These are phyloP conservation scores for Lucilia sericata DNA, from an alignment of 1,140 invertebrate species.

Conservation along the genomic window DNA sequence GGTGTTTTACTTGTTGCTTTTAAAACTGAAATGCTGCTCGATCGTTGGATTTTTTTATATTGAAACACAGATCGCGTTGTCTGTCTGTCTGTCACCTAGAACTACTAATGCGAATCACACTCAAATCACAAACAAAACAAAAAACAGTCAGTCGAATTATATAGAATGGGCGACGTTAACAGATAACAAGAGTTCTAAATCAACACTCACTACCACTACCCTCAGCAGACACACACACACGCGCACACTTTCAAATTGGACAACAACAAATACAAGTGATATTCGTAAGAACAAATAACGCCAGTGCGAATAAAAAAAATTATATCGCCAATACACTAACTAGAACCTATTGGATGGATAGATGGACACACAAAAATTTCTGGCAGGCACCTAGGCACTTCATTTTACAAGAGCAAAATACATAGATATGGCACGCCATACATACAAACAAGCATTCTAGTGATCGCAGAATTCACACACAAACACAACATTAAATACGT, in stretches of 20 bases:
- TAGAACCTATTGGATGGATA: too few relatives aligned
- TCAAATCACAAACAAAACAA: conserved; percentile 17
- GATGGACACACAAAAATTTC: background rate
- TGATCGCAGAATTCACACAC: too few relatives aligned
- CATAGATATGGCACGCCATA: too few relatives aligned
- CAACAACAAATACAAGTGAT: too few relatives aligned
- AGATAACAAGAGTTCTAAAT: conserved; percentile 11
- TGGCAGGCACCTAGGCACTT: background rate
- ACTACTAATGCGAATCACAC: conserved; percentile 17
- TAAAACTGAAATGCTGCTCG: conserved; percentile 43
- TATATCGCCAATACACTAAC: too few relatives aligned
- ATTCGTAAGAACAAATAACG: too few relatives aligned
- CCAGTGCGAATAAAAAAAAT: too few relatives aligned
- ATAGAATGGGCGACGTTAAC: background rate
- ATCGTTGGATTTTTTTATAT: conserved; percentile 24
- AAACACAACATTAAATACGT: background rate
- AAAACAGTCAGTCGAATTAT: conserved; percentile 10
- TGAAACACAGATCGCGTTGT: background rate
- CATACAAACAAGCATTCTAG: too few relatives aligned
- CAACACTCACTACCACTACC: background rate
- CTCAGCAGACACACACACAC: background rate
- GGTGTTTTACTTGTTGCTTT: conserved; percentile 40
- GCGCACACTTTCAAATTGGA: background rate
- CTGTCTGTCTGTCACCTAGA: background rate
- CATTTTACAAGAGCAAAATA: too few relatives aligned